Evolutionary conservation across 2,797 vertebrate species (phyloP), one percentile per base, ranked within the genome.

Genomic region (Staurois parvus): DNA sequence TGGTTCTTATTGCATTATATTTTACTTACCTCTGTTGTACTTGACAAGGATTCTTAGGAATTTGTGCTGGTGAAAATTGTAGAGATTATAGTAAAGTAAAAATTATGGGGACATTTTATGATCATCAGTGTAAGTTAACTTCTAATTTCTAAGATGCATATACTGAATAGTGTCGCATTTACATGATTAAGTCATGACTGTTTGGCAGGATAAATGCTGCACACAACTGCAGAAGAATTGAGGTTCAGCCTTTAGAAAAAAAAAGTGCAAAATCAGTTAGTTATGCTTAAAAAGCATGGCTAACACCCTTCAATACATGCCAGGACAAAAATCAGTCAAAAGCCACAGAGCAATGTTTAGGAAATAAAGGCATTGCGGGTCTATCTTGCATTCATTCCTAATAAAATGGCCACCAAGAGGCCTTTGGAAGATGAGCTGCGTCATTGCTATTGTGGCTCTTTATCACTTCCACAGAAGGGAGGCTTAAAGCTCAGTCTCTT

Each of bases 341-440:
- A n/a, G 3, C 84, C 48, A 88, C 0, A 17, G 32, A 68, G 42
- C 73, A 88, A 79, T 85, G 52, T 89, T 90, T 88, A 90, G 93
- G 91, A 93, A 92, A 94, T 94, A 95, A 95, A 94, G 92, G 91
- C 93, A 94, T 93, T 88, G 89, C 62, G 85, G 90, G 92, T 91
- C 91, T 94, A 93, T 92, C 91, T 93, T 91, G 94, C 94, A 95
- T 96, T 94, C 94, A 95, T 86, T 26, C 93, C 87, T 93, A 91
- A 94, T 91, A 90, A 95, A 94, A 91, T 93, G 92, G 89, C 92
- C 92, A 94, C 91, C 3, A 0, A 69, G 72, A 88, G 90, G 89
- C 90, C 92, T 89, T 89, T 91, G 88, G 83, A 87, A 89, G 91
- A 90, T 87, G 67, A 90, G 93, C 92, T 90, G 90, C 92, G 91